These are phyloP conservation scores for Rafetus swinhoei DNA, from an alignment of 2,113 vertebrate genomes.

Conservation along the genomic window DNA sequence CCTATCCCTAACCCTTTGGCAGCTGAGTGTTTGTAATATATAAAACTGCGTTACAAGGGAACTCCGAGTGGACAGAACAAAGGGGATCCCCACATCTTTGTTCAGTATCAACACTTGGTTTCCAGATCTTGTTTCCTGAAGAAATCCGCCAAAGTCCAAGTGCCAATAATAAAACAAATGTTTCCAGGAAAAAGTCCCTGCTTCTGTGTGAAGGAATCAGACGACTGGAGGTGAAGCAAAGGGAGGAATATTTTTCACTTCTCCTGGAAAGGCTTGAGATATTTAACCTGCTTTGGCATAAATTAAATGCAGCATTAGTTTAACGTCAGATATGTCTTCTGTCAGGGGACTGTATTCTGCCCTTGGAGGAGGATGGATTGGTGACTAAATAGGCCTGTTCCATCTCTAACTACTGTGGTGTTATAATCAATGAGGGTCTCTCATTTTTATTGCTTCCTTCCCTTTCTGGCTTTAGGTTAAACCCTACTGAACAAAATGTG, in stretches of 20 bases:
- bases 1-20: not conserved
- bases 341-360: not conserved
- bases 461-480: not conserved
- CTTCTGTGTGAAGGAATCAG: not conserved
- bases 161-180: not conserved
- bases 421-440: not conserved
- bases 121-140: rapidly evolving
- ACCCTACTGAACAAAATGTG: not conserved
- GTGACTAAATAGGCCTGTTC: not conserved
- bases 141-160: not conserved
- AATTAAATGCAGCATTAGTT: not conserved
- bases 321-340: not conserved
- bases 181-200: not conserved
- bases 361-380: not conserved
- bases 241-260: not conserved
- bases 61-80: not conserved
- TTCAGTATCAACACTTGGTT: not conserved
- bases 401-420: not conserved
- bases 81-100: not conserved
- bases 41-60: not conserved
- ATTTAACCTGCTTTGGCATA: not conserved
- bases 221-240: not conserved
- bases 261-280: not conserved
- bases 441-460: not conserved
- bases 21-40: not conserved